Percentiles rank a stretch among this genome's conserved stretches.
phyloP scores from a whole-genome alignment of 2,888 invertebrate genomes.

The Eueremaeus valkanovi region DNA sequence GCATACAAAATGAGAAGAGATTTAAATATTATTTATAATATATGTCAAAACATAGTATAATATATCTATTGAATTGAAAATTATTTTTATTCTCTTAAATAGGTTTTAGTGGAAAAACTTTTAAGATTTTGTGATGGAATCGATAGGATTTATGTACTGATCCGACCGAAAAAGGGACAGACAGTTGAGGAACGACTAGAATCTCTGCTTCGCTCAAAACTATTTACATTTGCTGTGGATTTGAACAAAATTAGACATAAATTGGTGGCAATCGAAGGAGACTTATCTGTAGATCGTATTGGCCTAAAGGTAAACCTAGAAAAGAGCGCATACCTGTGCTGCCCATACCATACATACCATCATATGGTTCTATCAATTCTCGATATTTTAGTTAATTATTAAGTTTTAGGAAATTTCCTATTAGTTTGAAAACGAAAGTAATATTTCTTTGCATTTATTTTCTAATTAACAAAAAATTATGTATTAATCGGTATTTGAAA shows the following conservation, averaged over 20 bases:
- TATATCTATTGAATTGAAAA: too few relatives aligned
- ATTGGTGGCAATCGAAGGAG: conserved; percentile 44
- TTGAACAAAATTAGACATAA: conserved; percentile 25
- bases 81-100: neutral
- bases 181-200: conserved; percentile 63
- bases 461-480: too few relatives aligned
- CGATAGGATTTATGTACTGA: conserved; percentile 68
- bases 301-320: conserved; percentile 40
- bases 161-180: conserved; percentile 68
- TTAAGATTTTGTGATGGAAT: conserved; percentile 73
- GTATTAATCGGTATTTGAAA: too few relatives aligned
- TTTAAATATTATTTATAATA: too few relatives aligned
- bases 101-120: conserved; percentile 72
- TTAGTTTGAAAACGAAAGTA: too few relatives aligned
- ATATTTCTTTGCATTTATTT: too few relatives aligned
- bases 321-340: neutral
- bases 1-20: too few relatives aligned
- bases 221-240: conserved; percentile 7
- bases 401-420: neutral
- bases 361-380: too few relatives aligned
- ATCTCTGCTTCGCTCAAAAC: conserved; percentile 57
- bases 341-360: neutral
- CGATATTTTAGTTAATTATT: too few relatives aligned
- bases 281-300: conserved; percentile 47
- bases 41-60: too few relatives aligned